A percentile compares a stretch with the other conserved stretches of the same genome.
These are phyloP conservation scores for Chelonus formosanus DNA, from an alignment of 2,888 invertebrate species.

Conservation along the genomic window DNA sequence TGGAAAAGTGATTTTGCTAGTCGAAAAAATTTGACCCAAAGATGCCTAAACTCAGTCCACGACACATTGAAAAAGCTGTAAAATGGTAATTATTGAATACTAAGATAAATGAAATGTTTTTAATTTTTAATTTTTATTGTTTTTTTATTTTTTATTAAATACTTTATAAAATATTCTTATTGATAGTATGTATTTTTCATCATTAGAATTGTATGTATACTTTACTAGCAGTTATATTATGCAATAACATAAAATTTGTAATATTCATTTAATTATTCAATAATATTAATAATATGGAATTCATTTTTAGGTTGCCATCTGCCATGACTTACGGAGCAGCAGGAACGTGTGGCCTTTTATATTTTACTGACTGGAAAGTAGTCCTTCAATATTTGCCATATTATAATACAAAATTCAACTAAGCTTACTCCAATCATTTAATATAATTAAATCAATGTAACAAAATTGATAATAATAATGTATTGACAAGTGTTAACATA, in stretches of 20 bases:
- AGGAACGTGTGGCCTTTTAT: constrained; percentile 71
- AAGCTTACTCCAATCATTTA: constrained; percentile 47
- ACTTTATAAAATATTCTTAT: not conserved
- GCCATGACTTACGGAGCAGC: constrained; percentile 73
- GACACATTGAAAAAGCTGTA: constrained; percentile 34
- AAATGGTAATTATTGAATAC: constrained; percentile 36
- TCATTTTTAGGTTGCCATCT: constrained; percentile 69
- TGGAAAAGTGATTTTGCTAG: not conserved
- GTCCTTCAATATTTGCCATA: constrained; percentile 78
- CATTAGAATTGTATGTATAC: no score
- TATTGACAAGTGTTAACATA: not conserved
- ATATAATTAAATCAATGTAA: constrained; percentile 1
- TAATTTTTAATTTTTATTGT: constrained; percentile 15
- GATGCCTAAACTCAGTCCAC: constrained; percentile 27
- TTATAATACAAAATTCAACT: constrained; percentile 77
- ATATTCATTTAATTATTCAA: not conserved
- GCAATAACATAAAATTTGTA: not conserved
- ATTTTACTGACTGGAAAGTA: constrained; percentile 83
- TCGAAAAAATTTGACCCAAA: not conserved
- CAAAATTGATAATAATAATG: not conserved
- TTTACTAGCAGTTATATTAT: not conserved
- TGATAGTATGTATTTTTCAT: no score
- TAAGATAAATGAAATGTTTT: constrained; percentile 3
- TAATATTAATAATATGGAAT: not conserved
- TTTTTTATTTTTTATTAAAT: not conserved